Evolutionary conservation across 1,140 invertebrate species (phyloP).

Genomic region (Mactra quadrangularis): DNA sequence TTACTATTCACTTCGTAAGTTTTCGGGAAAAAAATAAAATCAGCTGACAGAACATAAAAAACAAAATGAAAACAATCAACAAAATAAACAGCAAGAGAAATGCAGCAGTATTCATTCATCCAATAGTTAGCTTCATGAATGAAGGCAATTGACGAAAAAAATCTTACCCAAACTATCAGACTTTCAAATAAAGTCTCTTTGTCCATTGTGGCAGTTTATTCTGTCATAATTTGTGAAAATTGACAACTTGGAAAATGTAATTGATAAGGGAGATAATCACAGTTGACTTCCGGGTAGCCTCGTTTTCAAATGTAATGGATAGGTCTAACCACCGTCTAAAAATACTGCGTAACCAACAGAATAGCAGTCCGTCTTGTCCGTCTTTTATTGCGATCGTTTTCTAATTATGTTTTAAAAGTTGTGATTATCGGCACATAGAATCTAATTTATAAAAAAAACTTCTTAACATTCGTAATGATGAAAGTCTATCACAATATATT

Average conservation of each 20-base stretch:
- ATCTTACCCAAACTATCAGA: conserved; percentile 76
- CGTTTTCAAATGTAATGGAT: conserved; percentile 12
- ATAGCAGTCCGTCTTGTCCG: too few relatives aligned
- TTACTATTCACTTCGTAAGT: neutral
- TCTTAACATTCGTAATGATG: too few relatives aligned
- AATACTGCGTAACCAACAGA: too few relatives aligned
- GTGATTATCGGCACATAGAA: too few relatives aligned
- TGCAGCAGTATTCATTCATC: neutral
- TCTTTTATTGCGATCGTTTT: too few relatives aligned
- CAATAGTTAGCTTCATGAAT: neutral
- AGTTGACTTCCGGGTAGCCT: conserved; percentile 18
- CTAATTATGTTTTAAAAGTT: too few relatives aligned
- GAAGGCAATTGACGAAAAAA: neutral
- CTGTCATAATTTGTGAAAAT: conserved; percentile 38
- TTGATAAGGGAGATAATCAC: conserved; percentile 47
- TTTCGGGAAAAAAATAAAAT: neutral
- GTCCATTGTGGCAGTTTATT: conserved; percentile 65
- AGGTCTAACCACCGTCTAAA: too few relatives aligned
- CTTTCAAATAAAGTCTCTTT: conserved; percentile 77
- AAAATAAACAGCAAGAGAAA: neutral
- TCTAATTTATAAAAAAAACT: too few relatives aligned
- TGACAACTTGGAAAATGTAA: conserved; percentile 56
- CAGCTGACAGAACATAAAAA: neutral
- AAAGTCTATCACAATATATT: too few relatives aligned
- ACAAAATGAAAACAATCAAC: conserved; percentile 7